A percentile compares a stretch with the other conserved stretches of the same genome.
Evolutionary conservation across 2,888 invertebrate species (phyloP).

Genomic region (Caenorhabditis afra): DNA sequence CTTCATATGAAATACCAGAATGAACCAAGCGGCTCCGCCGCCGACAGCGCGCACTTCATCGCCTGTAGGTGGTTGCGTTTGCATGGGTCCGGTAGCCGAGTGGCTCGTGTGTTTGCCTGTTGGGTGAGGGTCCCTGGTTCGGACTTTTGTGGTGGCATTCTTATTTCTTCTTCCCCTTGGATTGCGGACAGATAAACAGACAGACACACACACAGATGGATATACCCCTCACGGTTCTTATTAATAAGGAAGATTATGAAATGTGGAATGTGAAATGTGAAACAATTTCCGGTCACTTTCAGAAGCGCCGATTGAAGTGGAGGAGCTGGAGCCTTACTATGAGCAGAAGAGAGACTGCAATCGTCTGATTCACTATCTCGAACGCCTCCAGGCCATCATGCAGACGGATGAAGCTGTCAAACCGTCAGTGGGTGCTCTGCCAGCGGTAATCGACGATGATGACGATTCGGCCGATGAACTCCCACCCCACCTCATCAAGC

Average conservation of each 20-base stretch:
- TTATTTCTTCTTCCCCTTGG: too few relatives aligned
- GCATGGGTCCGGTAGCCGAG: too few relatives aligned
- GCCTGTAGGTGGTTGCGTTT: too few relatives aligned
- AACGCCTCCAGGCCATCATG: constrained; percentile 42
- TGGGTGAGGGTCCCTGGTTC: too few relatives aligned
- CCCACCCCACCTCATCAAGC: constrained; percentile 47
- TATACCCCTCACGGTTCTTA: too few relatives aligned
- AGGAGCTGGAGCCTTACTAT: constrained; percentile 74
- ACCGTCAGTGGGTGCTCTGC: not conserved
- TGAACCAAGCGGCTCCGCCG: too few relatives aligned
- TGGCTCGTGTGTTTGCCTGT: too few relatives aligned
- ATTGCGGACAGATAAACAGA: too few relatives aligned
- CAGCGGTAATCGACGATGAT: constrained; percentile 32
- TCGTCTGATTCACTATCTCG: constrained; percentile 70
- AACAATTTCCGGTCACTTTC: constrained; percentile 10
- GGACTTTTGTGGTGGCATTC: too few relatives aligned
- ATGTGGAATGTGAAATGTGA: not conserved
- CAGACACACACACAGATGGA: too few relatives aligned
- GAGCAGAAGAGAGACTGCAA: constrained; percentile 73
- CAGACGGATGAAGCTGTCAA: constrained; percentile 27
- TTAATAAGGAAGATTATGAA: too few relatives aligned
- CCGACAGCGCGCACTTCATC: too few relatives aligned
- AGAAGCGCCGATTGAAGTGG: constrained; percentile 61
- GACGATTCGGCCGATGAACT: constrained; percentile 63
- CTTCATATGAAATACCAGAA: not conserved